Evolutionary conservation across 2,113 vertebrate species (phyloP).

Genomic region (Epinephelus moara): DNA sequence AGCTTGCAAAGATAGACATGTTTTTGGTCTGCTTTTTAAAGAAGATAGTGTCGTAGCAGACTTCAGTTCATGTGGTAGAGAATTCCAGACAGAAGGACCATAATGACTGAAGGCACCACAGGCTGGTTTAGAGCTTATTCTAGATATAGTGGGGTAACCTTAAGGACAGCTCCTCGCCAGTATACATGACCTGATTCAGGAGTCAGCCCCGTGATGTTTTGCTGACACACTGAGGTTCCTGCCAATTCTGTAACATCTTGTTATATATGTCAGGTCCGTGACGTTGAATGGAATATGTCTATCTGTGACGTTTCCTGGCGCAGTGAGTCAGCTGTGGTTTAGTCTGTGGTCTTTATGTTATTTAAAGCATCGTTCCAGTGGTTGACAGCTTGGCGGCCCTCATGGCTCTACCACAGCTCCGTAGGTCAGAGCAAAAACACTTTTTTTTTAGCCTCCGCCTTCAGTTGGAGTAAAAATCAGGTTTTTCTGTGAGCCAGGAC

Average conservation of each 20-base stretch:
- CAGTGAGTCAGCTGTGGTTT: constrained; percentile 55
- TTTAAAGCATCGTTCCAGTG: constrained; percentile 65
- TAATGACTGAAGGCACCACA: too few species aligned
- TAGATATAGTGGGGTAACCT: too few species aligned
- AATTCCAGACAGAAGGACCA: too few species aligned
- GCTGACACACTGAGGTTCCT: neutral
- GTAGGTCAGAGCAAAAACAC: neutral
- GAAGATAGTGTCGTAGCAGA: too few species aligned
- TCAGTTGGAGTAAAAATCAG: neutral
- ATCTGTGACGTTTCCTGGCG: constrained; percentile 8
- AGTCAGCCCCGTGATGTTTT: neutral
- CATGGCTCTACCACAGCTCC: constrained; percentile 14
- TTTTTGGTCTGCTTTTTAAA: too few species aligned
- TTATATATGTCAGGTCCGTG: constrained; percentile 1
- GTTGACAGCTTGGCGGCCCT: constrained; percentile 30
- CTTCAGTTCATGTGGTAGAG: too few species aligned
- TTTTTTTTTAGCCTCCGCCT: constrained; percentile 35
- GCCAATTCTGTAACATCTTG: neutral
- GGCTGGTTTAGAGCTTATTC: too few species aligned
- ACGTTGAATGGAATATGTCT: constrained; percentile 19
- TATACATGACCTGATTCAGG: neutral
- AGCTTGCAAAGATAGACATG: too few species aligned
- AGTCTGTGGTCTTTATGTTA: constrained; percentile 57
- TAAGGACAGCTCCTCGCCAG: neutral
- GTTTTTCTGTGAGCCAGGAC: constrained; percentile 1